Percentiles rank a stretch among this genome's conserved stretches.
Evolutionary conservation across 2,797 vertebrate genomes (phyloP).

Genomic region (Vipera latastei): DNA sequence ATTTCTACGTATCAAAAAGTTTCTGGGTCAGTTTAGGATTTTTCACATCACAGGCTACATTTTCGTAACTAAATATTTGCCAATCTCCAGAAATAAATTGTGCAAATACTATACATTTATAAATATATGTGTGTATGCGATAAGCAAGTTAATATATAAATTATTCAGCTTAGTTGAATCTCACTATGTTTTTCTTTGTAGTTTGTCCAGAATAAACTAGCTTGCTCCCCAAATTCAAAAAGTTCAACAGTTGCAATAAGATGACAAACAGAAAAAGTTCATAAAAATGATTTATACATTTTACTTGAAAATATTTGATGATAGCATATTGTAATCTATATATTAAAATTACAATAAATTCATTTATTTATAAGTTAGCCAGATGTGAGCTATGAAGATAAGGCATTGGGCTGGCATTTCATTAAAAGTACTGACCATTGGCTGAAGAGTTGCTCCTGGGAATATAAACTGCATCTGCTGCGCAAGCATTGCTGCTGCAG

Average conservation of each 20-base stretch:
- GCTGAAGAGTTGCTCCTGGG: constrained; percentile 89
- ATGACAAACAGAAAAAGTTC: neutral
- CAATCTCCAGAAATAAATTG: neutral
- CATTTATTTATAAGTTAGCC: neutral
- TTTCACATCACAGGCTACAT: neutral
- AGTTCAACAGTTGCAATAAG: neutral
- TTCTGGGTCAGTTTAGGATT: neutral
- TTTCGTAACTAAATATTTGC: neutral
- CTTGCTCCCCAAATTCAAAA: neutral
- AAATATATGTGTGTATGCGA: neutral
- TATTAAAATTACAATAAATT: constrained; percentile 15
- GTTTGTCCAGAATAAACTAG: neutral
- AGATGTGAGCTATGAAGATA: neutral
- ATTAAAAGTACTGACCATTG: constrained; percentile 79
- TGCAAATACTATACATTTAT: neutral
- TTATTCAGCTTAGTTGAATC: neutral
- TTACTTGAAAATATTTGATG: neutral
- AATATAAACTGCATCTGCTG: constrained; percentile 99
- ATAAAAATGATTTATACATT: neutral
- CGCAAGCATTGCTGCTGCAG: constrained; percentile 93
- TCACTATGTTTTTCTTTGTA: neutral
- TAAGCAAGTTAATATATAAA: neutral
- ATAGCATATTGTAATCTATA: neutral
- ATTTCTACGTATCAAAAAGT: neutral
- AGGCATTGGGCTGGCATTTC: constrained; percentile 29